These are phyloP conservation scores for Griposia aprilina DNA, from an alignment of 2,888 invertebrate species.

Conservation along the genomic window DNA sequence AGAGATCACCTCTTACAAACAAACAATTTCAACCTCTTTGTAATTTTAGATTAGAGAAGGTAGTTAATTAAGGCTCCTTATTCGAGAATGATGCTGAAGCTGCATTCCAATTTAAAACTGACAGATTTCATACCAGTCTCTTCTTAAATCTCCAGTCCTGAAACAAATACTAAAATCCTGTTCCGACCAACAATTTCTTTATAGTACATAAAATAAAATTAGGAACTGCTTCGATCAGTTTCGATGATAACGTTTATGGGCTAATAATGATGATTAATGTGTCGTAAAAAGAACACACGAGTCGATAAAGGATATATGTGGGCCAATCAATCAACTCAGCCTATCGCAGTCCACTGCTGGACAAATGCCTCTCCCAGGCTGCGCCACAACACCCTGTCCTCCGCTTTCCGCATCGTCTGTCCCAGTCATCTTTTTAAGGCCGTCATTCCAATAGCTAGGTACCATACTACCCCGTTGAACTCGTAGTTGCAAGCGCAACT, in stretches of 20 bases:
- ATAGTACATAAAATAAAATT: not conserved
- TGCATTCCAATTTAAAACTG: not conserved
- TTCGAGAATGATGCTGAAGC: not conserved
- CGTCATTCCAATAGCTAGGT: not conserved
- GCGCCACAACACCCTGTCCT: not conserved
- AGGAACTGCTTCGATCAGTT: not conserved
- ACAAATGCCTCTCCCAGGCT: no score
- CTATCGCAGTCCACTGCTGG: not conserved
- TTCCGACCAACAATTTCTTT: not conserved
- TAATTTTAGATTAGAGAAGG: not conserved
- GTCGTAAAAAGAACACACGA: constrained; percentile 23
- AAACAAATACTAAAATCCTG: not conserved
- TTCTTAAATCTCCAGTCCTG: not conserved
- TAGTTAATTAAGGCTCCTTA: not conserved
- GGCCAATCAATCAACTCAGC: not conserved
- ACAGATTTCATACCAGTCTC: not conserved
- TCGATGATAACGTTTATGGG: not conserved
- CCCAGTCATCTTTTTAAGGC: not conserved
- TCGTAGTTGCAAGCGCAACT: no score
- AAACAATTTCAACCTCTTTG: no score
- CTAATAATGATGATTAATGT: constrained; percentile 32
- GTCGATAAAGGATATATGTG: not conserved
- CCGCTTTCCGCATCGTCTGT: not conserved
- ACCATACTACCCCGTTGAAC: no score
- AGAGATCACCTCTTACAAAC: not conserved